phyloP scores from a whole-genome alignment of 2,797 vertebrate genomes.

The Chelon labrosus region DNA sequence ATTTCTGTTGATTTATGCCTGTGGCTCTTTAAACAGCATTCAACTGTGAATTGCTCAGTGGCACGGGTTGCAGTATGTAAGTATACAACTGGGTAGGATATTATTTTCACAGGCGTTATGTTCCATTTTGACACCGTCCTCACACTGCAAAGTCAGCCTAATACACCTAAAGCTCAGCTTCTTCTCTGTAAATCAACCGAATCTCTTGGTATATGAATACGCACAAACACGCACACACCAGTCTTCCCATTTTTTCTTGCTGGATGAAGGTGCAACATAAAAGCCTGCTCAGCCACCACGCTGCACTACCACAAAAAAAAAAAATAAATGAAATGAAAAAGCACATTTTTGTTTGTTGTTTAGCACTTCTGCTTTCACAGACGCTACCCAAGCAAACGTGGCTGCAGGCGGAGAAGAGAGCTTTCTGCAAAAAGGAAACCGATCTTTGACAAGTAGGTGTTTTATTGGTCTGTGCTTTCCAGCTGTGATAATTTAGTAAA shows the following conservation, averaged over 20 bases:
- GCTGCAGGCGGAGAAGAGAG: slow-evolving; percentile 30
- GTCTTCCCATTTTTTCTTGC: background rate
- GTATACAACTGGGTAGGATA: slow-evolving; percentile 44
- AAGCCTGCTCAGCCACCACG: slow-evolving; percentile 20
- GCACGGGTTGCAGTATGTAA: slow-evolving; percentile 24
- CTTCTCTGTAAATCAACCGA: slow-evolving; percentile 35
- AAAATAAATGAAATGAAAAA: slow-evolving; percentile 18
- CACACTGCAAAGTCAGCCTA: slow-evolving; percentile 35
- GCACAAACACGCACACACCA: background rate
- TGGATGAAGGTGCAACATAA: slow-evolving; percentile 33
- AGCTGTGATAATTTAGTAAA: slow-evolving; percentile 25
- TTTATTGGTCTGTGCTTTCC: slow-evolving; percentile 23
- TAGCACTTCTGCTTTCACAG: slow-evolving; percentile 33
- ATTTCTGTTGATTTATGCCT: slow-evolving; percentile 8
- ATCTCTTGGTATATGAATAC: slow-evolving; percentile 20
- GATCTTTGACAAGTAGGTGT: slow-evolving; percentile 31
- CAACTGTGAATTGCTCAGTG: slow-evolving; percentile 26
- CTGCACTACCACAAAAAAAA: background rate
- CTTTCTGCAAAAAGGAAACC: slow-evolving; percentile 28
- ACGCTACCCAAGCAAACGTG: slow-evolving; percentile 28
- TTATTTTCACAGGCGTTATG: slow-evolving; percentile 41
- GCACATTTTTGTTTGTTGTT: slow-evolving; percentile 15
- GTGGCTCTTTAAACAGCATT: slow-evolving; percentile 44
- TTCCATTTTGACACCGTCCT: slow-evolving; percentile 32
- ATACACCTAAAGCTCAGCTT: slow-evolving; percentile 28